Evolutionary conservation across 1,140 invertebrate genomes (phyloP).

Genomic region (Polypedilum pembai): DNA sequence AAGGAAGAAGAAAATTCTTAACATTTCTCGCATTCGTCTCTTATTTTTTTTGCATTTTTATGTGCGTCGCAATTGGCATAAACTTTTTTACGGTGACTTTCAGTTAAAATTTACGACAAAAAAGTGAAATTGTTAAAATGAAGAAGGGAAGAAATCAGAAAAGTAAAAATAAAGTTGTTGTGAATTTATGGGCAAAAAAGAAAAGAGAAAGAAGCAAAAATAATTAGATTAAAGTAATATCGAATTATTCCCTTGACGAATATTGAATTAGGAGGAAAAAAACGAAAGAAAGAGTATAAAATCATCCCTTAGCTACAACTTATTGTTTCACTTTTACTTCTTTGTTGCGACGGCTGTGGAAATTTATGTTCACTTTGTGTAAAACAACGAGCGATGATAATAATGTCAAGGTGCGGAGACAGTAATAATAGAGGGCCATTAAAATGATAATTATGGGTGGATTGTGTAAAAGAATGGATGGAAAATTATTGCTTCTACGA

Average conservation of each 20-base stretch:
- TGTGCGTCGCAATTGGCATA: slow-evolving; percentile 15
- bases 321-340: not conserved
- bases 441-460: too few relatives aligned
- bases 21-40: not conserved
- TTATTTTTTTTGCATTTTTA: not conserved
- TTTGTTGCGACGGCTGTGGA: not conserved
- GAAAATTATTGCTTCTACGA: too few relatives aligned
- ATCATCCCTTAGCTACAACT: not conserved
- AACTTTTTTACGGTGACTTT: slow-evolving; percentile 18
- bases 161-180: not conserved
- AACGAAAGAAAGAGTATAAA: not conserved
- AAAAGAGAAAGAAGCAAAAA: too few relatives aligned
- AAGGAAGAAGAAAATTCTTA: slow-evolving; percentile 6
- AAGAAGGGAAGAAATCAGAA: not conserved
- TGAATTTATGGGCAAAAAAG: not conserved
- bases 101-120: slow-evolving; percentile 9
- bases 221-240: slow-evolving; percentile 20
- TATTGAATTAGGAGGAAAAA: not conserved
- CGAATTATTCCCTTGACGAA: slow-evolving; percentile 3
- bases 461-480: too few relatives aligned
- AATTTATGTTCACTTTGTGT: too few relatives aligned
- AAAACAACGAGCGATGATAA: too few relatives aligned
- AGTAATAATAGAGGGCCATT: too few relatives aligned
- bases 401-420: too few relatives aligned
- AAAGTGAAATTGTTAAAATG: not conserved